These are phyloP conservation scores for Polymixis lichenea DNA, from an alignment of 2,888 invertebrate species.

Conservation along the genomic window DNA sequence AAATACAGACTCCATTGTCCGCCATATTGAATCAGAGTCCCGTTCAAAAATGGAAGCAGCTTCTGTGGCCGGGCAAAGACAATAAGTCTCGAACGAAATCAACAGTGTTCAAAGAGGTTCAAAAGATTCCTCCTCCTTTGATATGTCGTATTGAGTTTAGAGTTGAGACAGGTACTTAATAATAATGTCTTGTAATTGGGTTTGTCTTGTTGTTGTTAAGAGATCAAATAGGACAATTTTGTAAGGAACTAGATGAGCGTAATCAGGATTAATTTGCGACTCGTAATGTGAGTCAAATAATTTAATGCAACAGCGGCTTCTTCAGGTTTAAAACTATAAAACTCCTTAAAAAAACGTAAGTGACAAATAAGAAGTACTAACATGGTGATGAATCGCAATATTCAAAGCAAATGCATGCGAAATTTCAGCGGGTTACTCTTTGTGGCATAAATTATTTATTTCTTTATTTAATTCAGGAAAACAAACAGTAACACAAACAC, in stretches of 20 bases:
- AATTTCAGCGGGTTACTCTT: not conserved
- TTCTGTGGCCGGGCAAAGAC: slow-evolving; percentile 61
- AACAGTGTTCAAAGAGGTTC: slow-evolving; percentile 57
- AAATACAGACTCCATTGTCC: slow-evolving; percentile 61
- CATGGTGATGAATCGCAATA: not conserved
- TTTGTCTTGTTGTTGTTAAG: slow-evolving; percentile 6
- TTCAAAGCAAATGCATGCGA: not conserved
- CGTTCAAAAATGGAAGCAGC: slow-evolving; percentile 81
- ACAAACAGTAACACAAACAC: too few species aligned
- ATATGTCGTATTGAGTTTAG: slow-evolving; percentile 53
- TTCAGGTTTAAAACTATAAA: too few species aligned
- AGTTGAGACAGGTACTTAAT: slow-evolving; percentile 28
- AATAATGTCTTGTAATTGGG: slow-evolving; percentile 41
- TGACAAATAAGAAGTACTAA: not conserved
- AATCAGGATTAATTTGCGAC: not conserved
- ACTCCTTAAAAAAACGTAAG: too few species aligned
- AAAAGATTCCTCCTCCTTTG: slow-evolving; percentile 63
- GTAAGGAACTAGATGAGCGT: not conserved
- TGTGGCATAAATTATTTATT: too few species aligned
- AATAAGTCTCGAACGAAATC: slow-evolving; percentile 68
- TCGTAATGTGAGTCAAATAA: not conserved
- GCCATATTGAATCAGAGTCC: slow-evolving; percentile 81
- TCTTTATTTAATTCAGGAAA: too few species aligned
- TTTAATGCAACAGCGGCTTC: too few species aligned
- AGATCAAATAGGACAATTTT: slow-evolving; percentile 24